Evolutionary conservation across 2,113 vertebrate species (phyloP), one percentile per base, ranked within the genome.

Genomic region (Glaucidium brasilianum): DNA sequence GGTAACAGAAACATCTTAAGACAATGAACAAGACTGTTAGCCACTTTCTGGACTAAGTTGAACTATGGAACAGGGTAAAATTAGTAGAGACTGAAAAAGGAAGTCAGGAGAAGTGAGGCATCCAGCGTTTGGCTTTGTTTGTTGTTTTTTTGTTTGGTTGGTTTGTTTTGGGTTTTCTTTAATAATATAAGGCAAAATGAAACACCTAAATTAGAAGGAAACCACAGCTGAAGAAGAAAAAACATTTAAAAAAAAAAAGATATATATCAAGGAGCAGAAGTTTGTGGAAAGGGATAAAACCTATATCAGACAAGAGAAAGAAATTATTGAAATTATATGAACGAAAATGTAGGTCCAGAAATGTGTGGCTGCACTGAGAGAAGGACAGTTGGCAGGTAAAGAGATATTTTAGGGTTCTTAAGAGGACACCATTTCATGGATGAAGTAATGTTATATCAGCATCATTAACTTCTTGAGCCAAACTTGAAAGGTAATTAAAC

Each of bases 401-500:
- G 22, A 84, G 45, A 5, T 53, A 23, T 62, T 92, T 56, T 43
- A 52, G 45, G 15, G 17, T 20, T 87, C 35, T 85, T 74, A 74
- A 87, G 49, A 85, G 58, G 23, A n/a, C 23, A 69, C 9, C 16
- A 30, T 8, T 71, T 11, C 21, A 35, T 15, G 19, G 55, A 45
- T 71, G n/a, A 74, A 89, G 5, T 55, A 63, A 67, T 45, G 9
- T 76, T 84, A 23, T 62, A 67, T 71, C 41, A 71, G n/a, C 35
- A 55, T 71, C n/a, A 55, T 66, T 82, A 90, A 58, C 17, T 87
- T 91, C 86, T 50, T 63, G 20, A 93, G n/a, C 56, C 50, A 81
- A 90, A 94, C 60, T 72, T 80, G 83, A 86, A 86, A 94, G 25
- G 14, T 86, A 21, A 27, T 95, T 80, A 80, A 88, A 94, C 39